Percentiles rank a stretch among this genome's conserved stretches.
phyloP scores from a whole-genome alignment of 2,888 invertebrate genomes.

The Aquatica leii region DNA sequence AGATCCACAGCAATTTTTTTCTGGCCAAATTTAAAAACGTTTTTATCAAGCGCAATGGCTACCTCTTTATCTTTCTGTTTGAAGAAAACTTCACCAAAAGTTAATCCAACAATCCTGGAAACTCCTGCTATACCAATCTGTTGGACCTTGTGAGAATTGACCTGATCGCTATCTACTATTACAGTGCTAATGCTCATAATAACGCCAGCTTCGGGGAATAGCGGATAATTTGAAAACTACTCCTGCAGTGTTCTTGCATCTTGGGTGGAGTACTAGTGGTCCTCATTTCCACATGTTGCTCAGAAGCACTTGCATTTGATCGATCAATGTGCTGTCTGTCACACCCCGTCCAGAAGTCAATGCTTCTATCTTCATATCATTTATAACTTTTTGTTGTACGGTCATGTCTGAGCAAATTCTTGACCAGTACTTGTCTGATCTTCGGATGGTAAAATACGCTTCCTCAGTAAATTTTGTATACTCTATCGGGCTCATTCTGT shows the following conservation, averaged over 20 bases:
- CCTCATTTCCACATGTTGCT: too few relatives aligned
- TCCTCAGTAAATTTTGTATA: too few relatives aligned
- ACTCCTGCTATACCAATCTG: constrained; percentile 6
- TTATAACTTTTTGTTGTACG: too few relatives aligned
- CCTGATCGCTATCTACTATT: background rate
- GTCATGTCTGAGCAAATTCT: too few relatives aligned
- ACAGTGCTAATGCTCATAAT: constrained; percentile 10
- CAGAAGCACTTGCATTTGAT: too few relatives aligned
- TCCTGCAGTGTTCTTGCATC: constrained; percentile 5
- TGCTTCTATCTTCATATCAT: too few relatives aligned
- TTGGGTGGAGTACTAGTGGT: too few relatives aligned
- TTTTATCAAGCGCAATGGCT: constrained; percentile 8
- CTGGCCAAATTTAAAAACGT: constrained; percentile 3
- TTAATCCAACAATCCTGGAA: background rate
- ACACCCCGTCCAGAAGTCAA: too few relatives aligned
- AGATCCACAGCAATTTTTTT: background rate
- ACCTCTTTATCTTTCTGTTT: constrained; percentile 5
- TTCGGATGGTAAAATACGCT: too few relatives aligned
- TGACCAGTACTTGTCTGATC: too few relatives aligned
- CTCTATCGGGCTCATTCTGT: too few relatives aligned
- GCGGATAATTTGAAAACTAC: constrained; percentile 9
- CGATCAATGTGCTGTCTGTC: too few relatives aligned
- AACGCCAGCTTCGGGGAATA: background rate
- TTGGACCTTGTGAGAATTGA: constrained; percentile 6
- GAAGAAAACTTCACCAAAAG: constrained; percentile 11